Evolutionary conservation across 1,140 invertebrate species (phyloP), one percentile per base, ranked within the genome.

Genomic region (Cotesia chilonis): DNA sequence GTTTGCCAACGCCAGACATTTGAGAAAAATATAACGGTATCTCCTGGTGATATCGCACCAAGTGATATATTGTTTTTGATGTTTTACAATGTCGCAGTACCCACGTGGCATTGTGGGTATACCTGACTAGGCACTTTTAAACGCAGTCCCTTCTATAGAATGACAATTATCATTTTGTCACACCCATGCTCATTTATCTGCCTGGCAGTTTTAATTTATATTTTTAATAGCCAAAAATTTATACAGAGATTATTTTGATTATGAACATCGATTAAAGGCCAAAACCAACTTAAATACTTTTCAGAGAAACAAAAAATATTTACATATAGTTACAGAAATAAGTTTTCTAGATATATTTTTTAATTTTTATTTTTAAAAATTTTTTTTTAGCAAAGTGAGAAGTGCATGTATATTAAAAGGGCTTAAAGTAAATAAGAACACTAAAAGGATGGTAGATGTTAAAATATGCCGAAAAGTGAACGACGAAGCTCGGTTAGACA

Each of bases 401-500:
- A 47, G 10, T 47, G 10, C 6, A 47, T 47, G 41, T 47, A 47
- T 47, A 47, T 47, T 47, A 47, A 47, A 47, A 47, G 41, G 7
- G 41, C 41, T 64, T 61, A 54, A 36, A 35, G 10, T 35, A 63
- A 64, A 7, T 20, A 37, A 71, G 36, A 41, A 12, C 20, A 38
- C 12, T 10, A 60, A 41, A 57, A 17, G 54, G 61, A 73, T 28
- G 28, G 28, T 28, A 20, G 10, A 59, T 67, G 61, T 9, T 47
- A 37, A 55, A 38, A 60, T 28, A 59, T 59, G 57, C 7, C 20
- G 60, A 47, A 38, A 59, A 51, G 47, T 61, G 54, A 73, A 47
- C 61, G 61, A 66, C 61, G 51, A 51, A 59, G 51, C 64, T 37
- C 37, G 59, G 51, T 57, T 70, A 61, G 65, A 71, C 69, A 60